Base-by-base conservation (phyloP, 2,888 invertebrate genomes). In the Acanthosepion esculentum region DNA sequence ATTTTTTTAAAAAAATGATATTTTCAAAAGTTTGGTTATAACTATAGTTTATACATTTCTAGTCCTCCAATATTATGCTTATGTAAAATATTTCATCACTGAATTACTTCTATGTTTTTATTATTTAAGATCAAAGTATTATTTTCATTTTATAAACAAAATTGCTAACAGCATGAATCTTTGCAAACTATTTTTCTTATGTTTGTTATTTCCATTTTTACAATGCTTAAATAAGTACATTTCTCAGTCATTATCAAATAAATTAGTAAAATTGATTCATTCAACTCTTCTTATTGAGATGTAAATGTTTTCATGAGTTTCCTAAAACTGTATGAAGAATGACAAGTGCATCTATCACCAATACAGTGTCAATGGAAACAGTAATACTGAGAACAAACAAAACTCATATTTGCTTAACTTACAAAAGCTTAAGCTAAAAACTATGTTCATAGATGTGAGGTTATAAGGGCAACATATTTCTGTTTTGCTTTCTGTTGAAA, bases 401-500 rank as follows among this genome's bases (percentile, higher is more conserved):
- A 78, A n/a, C 78, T 59, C 59, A 78, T n/a, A 78, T 33, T 78
- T 12, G 15, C 18, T 78, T 33, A 78, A n/a, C 10, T 78, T 5
- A 78, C 15, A 78, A 78, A 78, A 12, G 12, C 78, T 33, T n/a
- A 78, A n/a, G n/a, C 12, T 78, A n/a, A 78, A 78, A 78, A 78
- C 8, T n/a, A 8, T 78, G 12, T 78, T 78, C 23, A 12, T 78
- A 78, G 12, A 78, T 12, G 12, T 78, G n/a, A 78, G 2, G 10
- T 78, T 15, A 78, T 33, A 33, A 78, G 78, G n/a, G 12, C 33
- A 78, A 78, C 2, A 33, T 78, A 92, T 29, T 92, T 48, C 92
- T 50, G 48, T 92, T 53, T 92, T 78, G n/a, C n/a, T 78, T 78
- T n/a, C n/a, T 33, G n/a, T 78, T 78, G n/a, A 78, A 78, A 78